A percentile compares a stretch with the other conserved stretches of the same genome.
phyloP scores from a whole-genome alignment of 2,113 vertebrate species.

The Malurus cyaneus region DNA sequence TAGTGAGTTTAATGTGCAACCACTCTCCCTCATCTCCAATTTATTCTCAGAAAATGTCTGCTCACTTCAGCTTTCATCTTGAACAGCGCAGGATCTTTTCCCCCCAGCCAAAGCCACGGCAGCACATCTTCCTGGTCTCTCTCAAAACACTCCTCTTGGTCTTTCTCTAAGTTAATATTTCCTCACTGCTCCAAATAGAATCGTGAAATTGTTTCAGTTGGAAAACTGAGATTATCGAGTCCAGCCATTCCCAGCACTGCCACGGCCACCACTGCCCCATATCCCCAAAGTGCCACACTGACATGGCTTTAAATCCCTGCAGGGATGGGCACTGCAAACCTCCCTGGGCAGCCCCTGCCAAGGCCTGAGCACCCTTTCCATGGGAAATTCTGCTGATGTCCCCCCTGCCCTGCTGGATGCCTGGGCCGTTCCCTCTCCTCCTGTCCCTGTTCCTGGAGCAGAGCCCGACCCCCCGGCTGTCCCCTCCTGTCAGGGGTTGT shows the following conservation, averaged over 20 bases:
- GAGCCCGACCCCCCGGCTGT: not conserved
- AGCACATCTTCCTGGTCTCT: not conserved
- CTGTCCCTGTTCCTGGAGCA: not conserved
- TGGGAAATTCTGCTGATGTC: rapidly evolving
- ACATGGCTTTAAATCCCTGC: not conserved
- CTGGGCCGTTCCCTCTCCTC: not conserved
- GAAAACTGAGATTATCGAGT: not conserved
- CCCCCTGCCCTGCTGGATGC: rapidly evolving
- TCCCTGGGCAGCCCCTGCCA: not conserved
- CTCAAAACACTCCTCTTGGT: not conserved
- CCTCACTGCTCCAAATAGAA: not conserved
- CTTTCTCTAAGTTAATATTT: not conserved
- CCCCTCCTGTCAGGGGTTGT: not conserved
- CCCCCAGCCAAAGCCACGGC: not conserved
- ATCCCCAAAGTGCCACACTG: not conserved
- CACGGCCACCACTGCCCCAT: not conserved
- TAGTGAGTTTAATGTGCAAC: not conserved
- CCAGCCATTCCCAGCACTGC: rapidly evolving
- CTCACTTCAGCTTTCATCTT: not conserved
- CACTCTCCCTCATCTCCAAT: not conserved
- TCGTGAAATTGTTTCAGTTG: rapidly evolving
- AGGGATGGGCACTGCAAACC: not conserved
- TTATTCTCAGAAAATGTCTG: not conserved
- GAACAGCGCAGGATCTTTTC: not conserved
- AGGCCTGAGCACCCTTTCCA: rapidly evolving